Base-by-base conservation (phyloP, 1,140 invertebrate species). In the Geopemphigus sp. region DNA sequence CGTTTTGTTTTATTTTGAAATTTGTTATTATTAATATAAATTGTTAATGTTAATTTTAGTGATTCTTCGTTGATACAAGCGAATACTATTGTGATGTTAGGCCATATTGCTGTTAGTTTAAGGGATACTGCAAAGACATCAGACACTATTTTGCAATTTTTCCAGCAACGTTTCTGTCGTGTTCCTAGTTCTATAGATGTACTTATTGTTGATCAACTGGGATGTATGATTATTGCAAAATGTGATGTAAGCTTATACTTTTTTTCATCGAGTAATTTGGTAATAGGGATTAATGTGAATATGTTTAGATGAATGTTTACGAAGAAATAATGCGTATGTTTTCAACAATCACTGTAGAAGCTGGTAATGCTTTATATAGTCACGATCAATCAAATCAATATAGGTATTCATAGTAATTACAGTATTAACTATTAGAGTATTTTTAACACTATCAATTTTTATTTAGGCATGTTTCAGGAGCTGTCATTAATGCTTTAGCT, bases 251-350 rank as follows among this genome's bases (percentile, higher is more conserved):
- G 83, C 82, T 53, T 24, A 32, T n/a, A 29, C 54, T 29, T 11
- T 53, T 70, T 50, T 53, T 8, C 8, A 45, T 10, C 14, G 8
- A 8, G 1, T 11, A 19, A n/a, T 61, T 39, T 39, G 3, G 8
- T 24, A 22, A 64, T 57, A 39, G 8, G 32, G 32, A 29, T 61
- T 19, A 17, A 39, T 57, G 63, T 70, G n/a, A 54, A 63, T 66
- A 74, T 57, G 84, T 86, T 80, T 84, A 91, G 90, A 84, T 87
- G 6, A 86, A 87, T 81, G 92, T 98, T 17, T 95, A 96, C 84
- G 94, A 97, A 82, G 95, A 97, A 84, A 95, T 99, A 50, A 97
- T 99, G 95, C 92, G 94, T 83, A 97, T 98, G 93, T 98, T 98
- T 87, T 96, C 94, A 1, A 92, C 93, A 83, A 96, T 98, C 73